These are phyloP conservation scores for Babylonia areolata DNA, from an alignment of 1,140 invertebrate genomes.

Conservation along the genomic window DNA sequence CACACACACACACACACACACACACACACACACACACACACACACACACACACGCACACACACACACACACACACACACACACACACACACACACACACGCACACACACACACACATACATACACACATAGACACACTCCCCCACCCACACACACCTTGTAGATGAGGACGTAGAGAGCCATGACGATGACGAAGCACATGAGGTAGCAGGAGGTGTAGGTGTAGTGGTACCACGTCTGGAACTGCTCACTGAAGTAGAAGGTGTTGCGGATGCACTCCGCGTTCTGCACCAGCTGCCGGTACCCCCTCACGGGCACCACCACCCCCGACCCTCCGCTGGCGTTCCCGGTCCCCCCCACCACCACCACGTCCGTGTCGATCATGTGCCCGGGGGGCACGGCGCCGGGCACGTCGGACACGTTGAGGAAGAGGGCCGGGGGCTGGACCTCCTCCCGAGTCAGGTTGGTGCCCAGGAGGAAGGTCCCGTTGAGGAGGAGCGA, in stretches of 20 bases:
- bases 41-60: slow-evolving; percentile 15
- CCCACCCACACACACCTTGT: slow-evolving; percentile 34
- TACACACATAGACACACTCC: slow-evolving; percentile 11
- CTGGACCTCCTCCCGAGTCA: not conserved
- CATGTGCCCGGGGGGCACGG: not conserved
- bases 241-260: slow-evolving; percentile 43
- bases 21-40: too few species aligned
- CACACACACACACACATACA: too few species aligned
- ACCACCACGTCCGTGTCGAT: not conserved
- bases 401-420: not conserved
- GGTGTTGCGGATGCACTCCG: slow-evolving; percentile 38
- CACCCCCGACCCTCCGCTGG: too few species aligned
- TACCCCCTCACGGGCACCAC: not conserved
- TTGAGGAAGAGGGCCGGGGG: not conserved
- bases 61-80: slow-evolving; percentile 21
- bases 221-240: slow-evolving; percentile 38
- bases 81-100: too few species aligned
- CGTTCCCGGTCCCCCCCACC: not conserved
- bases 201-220: slow-evolving; percentile 46
- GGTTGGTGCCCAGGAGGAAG: slow-evolving; percentile 14
- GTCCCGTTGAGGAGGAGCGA: slow-evolving; percentile 5
- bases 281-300: not conserved
- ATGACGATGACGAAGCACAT: slow-evolving; percentile 45
- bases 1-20: too few species aligned
- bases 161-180: slow-evolving; percentile 54